Evolutionary conservation across 2,113 vertebrate species (phyloP).

Genomic region (Channa argus): DNA sequence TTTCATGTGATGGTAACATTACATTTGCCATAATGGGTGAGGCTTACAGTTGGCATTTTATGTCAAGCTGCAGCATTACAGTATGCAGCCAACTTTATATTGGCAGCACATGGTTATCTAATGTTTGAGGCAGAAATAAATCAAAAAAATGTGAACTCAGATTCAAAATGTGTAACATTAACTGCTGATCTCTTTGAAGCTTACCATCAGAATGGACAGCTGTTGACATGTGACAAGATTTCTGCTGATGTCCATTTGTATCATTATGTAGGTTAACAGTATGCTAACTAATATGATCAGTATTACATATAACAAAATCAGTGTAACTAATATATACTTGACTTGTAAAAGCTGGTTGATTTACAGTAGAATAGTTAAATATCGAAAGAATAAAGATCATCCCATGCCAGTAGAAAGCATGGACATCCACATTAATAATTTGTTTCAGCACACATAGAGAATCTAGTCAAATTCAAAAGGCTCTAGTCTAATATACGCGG

Average conservation of each 20-base stretch:
- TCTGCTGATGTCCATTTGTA: background rate
- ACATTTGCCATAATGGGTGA: background rate
- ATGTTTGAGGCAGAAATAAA: background rate
- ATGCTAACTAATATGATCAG: no score
- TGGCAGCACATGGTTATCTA: background rate
- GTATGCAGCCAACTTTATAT: background rate
- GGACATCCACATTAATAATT: constrained; percentile 16
- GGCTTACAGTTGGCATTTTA: background rate
- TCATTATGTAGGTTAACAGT: background rate
- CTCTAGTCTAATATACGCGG: background rate
- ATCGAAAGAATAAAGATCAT: background rate
- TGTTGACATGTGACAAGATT: background rate
- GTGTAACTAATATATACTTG: no score
- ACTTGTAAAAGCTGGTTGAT: no score
- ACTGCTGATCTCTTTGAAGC: background rate
- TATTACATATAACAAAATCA: no score
- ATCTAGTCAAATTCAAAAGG: no score
- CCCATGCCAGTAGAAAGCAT: background rate
- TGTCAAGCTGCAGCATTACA: background rate
- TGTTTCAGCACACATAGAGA: background rate
- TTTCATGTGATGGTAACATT: background rate
- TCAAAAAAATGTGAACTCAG: background rate
- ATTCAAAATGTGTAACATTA: background rate
- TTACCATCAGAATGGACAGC: background rate
- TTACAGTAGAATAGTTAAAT: background rate